phyloP scores from a whole-genome alignment of 1,140 invertebrate genomes.

The Venturia canescens region DNA sequence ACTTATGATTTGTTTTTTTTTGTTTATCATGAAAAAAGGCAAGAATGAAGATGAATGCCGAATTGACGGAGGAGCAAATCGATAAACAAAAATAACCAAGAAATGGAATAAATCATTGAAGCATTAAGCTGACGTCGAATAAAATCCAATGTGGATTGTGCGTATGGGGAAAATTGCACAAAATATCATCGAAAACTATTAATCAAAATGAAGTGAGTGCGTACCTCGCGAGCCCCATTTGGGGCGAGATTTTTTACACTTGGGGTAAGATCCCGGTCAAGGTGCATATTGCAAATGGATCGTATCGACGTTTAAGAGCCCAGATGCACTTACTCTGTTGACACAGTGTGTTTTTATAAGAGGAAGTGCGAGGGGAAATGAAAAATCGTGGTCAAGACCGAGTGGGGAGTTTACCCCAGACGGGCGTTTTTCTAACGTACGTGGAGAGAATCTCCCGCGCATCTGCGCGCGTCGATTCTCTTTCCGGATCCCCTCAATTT shows the following conservation, averaged over 20 bases:
- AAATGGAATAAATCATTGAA: too few species aligned
- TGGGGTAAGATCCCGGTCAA: conserved; percentile 2
- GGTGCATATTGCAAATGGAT: conserved; percentile 9
- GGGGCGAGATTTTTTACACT: not conserved
- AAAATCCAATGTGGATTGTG: not conserved
- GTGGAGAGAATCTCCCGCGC: conserved; percentile 5
- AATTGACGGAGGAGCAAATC: too few species aligned
- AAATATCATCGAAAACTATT: not conserved
- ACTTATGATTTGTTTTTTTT: too few species aligned
- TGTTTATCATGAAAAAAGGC: too few species aligned
- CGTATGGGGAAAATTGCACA: not conserved
- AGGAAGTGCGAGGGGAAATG: conserved; percentile 2
- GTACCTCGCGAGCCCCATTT: not conserved
- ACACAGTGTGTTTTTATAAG: not conserved
- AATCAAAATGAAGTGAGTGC: not conserved
- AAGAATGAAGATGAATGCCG: too few species aligned
- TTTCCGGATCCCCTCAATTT: conserved; percentile 22
- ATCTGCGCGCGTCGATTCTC: conserved; percentile 1
- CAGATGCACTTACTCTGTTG: not conserved
- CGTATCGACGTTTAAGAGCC: not conserved
- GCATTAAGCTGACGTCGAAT: too few species aligned
- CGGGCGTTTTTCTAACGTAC: not conserved
- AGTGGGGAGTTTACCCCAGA: not conserved
- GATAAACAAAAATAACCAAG: too few species aligned
- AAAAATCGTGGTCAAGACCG: conserved; percentile 19